A percentile compares a stretch with the other conserved stretches of the same genome.
Evolutionary conservation across 2,797 vertebrate genomes (phyloP).

Genomic region (Mormyrops attenuatus): DNA sequence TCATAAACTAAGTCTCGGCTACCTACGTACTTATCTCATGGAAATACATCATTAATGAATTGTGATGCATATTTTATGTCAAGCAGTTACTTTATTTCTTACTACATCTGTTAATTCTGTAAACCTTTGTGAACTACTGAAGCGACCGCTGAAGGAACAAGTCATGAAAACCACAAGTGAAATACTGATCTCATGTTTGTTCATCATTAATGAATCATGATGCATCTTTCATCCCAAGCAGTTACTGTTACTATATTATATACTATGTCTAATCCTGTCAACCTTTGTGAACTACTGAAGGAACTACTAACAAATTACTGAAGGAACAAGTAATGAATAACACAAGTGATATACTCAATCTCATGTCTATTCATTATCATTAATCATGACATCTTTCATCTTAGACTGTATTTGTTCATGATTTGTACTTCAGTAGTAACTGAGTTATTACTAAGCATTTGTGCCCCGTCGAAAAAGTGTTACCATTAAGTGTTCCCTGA

Average conservation of each 20-base stretch:
- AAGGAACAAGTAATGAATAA: neutral
- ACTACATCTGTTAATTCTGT: neutral
- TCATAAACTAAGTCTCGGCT: neutral
- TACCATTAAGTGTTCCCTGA: neutral
- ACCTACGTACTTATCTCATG: neutral
- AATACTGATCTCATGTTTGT: neutral
- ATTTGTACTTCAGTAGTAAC: neutral
- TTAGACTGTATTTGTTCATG: neutral
- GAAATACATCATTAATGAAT: neutral
- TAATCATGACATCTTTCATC: neutral
- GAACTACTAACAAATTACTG: neutral
- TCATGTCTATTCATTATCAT: neutral
- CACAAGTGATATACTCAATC: neutral
- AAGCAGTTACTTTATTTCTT: neutral
- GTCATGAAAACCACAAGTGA: neutral
- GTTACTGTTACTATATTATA: neutral
- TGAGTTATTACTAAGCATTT: neutral
- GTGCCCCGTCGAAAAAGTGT: neutral
- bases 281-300: neutral
- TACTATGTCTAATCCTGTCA: neutral
- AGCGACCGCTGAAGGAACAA: neutral
- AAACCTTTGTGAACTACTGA: neutral
- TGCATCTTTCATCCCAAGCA: neutral
- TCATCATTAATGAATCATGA: neutral
- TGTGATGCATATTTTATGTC: neutral